Base-by-base conservation (phyloP, 2,113 vertebrate species). In the Scatophagus argus region DNA sequence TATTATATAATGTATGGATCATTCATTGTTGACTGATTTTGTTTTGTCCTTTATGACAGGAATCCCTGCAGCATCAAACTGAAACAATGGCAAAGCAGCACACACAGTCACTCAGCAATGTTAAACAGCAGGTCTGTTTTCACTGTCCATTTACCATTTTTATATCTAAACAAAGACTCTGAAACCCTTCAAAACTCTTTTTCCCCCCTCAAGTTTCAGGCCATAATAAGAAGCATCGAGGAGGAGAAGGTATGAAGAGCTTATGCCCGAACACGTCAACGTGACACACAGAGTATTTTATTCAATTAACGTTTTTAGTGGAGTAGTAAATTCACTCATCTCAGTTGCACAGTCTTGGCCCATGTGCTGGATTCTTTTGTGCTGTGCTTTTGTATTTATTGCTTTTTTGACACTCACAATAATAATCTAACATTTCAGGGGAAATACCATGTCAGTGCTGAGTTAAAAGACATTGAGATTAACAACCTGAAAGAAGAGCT, bases 391-490 rank as follows among this genome's bases (percentile, higher is more conserved):
- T 52, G 6, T 71, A 79, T 85, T 87, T 72, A 88, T 85, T 60
- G 34, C 69, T 68, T 75, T 79, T 83, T 75, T 79, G 69, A 85
- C 70, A 47, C 60, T 80, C 68, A 75, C 44, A 79, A 67, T 55
- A 78, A 79, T 80, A 81, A 77, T 88, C 12, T n/a, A 72, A 60
- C n/a, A 88, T 94, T 92, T 77, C 92, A 99, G 98, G 96, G 95
- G 81, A 97, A 94, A 90, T 94, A 93, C 77, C 95, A 97, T 55
- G 89, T 97, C 92, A 94, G 84, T 86, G 89, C 93, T 38, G 96
- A 97, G 93, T 89, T 96, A 88, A 99, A 97, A 92, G 97, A 97
- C 89, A 98, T 96, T 89, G 97, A 99, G 94, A 96, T 96, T 36
- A 94, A 92, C 90, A 96, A 94, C 82, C 87, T 99, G 62, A 98